These are phyloP conservation scores for Aradus depressus DNA, from an alignment of 2,888 invertebrate species.

Conservation along the genomic window DNA sequence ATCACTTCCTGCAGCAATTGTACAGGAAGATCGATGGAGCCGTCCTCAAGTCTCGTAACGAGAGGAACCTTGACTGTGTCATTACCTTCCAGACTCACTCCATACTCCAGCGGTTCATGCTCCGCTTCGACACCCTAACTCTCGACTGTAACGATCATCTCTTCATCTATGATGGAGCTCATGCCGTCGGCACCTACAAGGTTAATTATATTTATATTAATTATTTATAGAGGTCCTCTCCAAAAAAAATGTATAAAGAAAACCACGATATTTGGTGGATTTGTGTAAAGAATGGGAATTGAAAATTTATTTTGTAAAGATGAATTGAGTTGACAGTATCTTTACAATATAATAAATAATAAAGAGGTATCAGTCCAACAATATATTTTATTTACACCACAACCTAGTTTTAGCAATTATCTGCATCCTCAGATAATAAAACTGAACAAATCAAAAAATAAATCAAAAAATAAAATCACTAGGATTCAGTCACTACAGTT, in stretches of 20 bases:
- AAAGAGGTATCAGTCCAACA: too few species aligned
- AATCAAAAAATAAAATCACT: too few species aligned
- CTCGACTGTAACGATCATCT: conserved; percentile 91
- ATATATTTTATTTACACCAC: too few species aligned
- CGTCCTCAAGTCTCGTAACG: conserved; percentile 79
- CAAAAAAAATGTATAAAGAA: background rate
- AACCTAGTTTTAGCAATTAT: too few species aligned
- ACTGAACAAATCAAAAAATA: too few species aligned
- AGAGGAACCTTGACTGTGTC: conserved; percentile 80
- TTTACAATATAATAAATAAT: too few species aligned
- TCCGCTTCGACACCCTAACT: conserved; percentile 82
- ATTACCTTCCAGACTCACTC: conserved; percentile 92
- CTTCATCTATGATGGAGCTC: conserved; percentile 84
- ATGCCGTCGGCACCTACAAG: conserved; percentile 78
- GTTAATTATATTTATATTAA: conserved; percentile 39
- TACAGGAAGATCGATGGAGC: conserved; percentile 87
- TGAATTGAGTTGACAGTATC: too few species aligned
- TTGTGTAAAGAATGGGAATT: too few species aligned
- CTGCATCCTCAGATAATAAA: too few species aligned
- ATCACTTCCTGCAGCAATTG: conserved; percentile 75
- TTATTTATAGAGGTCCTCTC: background rate
- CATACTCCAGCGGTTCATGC: conserved; percentile 86
- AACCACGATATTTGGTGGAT: too few species aligned
- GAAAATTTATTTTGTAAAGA: too few species aligned
- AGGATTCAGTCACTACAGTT: too few species aligned